Evolutionary conservation across 2,888 invertebrate genomes (phyloP).

Genomic region (Pristionchus arcanus): DNA sequence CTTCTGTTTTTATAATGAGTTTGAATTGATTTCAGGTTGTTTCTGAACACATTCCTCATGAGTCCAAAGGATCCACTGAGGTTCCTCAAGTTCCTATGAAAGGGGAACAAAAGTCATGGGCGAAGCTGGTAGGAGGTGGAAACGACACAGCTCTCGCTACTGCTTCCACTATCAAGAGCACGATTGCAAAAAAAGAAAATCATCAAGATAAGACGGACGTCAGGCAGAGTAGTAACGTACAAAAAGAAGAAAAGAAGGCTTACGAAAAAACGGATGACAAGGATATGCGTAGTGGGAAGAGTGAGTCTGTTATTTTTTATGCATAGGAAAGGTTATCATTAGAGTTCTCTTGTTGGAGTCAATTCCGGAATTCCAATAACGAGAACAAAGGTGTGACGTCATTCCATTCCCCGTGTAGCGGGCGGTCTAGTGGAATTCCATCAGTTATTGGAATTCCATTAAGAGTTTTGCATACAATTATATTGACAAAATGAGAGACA

Average conservation of each 20-base stretch:
- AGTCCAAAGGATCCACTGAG: too few relatives aligned
- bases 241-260: slow-evolving; percentile 15
- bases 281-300: neutral
- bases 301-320: neutral
- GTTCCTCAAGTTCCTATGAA: neutral
- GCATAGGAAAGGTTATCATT: too few relatives aligned
- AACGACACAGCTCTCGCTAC: neutral
- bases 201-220: neutral
- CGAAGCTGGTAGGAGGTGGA: slow-evolving; percentile 48
- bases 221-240: neutral
- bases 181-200: neutral
- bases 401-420: too few relatives aligned
- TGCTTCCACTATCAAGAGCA: neutral
- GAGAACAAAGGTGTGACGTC: too few relatives aligned
- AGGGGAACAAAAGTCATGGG: slow-evolving; percentile 44
- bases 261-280: neutral
- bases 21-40: too few relatives aligned
- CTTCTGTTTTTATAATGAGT: too few relatives aligned
- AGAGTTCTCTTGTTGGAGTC: too few relatives aligned
- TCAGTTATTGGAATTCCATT: too few relatives aligned
- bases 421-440: too few relatives aligned
- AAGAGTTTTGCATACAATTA: too few relatives aligned
- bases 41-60: neutral
- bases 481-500: too few relatives aligned
- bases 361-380: too few relatives aligned